Evolutionary conservation across 2,888 invertebrate genomes (phyloP).

Genomic region (Caenorhabditis macrosperma): DNA sequence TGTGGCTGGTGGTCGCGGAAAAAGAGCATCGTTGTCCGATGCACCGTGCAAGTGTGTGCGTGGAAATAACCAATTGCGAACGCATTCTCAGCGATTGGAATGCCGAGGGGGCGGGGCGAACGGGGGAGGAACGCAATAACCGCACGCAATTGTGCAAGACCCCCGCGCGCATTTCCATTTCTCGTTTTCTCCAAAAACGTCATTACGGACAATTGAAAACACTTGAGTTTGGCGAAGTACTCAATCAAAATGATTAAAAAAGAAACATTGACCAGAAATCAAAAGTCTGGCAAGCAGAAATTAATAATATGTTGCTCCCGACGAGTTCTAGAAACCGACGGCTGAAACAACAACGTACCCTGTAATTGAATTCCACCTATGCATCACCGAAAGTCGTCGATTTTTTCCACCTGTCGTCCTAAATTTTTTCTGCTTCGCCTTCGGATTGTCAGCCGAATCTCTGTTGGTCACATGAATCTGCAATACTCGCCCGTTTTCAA

Average conservation of each 20-base stretch:
- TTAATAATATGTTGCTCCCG: not conserved
- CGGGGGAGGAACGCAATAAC: slow-evolving; percentile 1
- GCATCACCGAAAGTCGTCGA: slow-evolving; percentile 6
- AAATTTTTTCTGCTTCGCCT: not conserved
- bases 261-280: not conserved
- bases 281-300: not conserved
- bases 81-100: slow-evolving; percentile 19
- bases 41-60: slow-evolving; percentile 18
- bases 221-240: not conserved
- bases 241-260: not conserved
- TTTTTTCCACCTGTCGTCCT: not conserved
- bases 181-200: too few species aligned
- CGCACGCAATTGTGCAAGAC: slow-evolving; percentile 30
- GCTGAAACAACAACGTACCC: slow-evolving; percentile 28
- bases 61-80: slow-evolving; percentile 22
- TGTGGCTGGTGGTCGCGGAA: slow-evolving; percentile 24
- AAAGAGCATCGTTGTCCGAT: slow-evolving; percentile 31
- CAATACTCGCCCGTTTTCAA: slow-evolving; percentile 31
- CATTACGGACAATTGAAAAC: too few species aligned
- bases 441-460: not conserved
- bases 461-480: slow-evolving; percentile 23
- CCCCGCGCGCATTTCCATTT: not conserved
- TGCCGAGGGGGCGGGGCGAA: slow-evolving; percentile 10
- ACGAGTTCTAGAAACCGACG: slow-evolving; percentile 12
- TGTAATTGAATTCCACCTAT: slow-evolving; percentile 14